These are phyloP conservation scores for Montipora capitata DNA, from an alignment of 92 coral and sea anemone species.

Conservation along the genomic window DNA sequence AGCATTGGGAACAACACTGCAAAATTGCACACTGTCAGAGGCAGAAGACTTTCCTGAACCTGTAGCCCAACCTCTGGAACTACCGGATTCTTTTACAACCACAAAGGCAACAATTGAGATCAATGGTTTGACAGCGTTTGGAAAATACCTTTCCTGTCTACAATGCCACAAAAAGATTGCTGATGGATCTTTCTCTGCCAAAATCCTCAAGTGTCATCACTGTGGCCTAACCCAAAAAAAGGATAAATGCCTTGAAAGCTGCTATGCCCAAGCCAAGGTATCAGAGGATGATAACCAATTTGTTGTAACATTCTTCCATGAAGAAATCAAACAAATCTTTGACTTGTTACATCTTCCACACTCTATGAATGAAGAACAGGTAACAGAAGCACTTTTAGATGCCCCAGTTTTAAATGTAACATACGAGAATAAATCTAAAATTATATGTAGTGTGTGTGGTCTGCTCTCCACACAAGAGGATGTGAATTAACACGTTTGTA, in stretches of 20 bases:
- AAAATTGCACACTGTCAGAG: slow-evolving; percentile 22
- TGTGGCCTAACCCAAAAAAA: slow-evolving; percentile 46
- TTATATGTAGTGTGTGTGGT: slow-evolving; percentile 16
- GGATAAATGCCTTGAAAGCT: slow-evolving; percentile 52
- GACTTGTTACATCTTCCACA: slow-evolving; percentile 29
- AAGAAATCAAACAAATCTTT: slow-evolving; percentile 28
- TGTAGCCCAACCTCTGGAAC: slow-evolving; percentile 47
- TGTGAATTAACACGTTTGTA: background rate
- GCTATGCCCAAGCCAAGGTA: slow-evolving; percentile 48
- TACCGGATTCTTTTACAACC: slow-evolving; percentile 59
- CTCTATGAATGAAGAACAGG: slow-evolving; percentile 45
- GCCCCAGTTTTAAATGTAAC: slow-evolving; percentile 34
- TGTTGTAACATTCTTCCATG: slow-evolving; percentile 50
- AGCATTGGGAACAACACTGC: slow-evolving; percentile 59
- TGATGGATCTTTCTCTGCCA: slow-evolving; percentile 50
- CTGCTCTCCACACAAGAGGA: slow-evolving; percentile 10
- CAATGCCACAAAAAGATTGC: slow-evolving; percentile 65
- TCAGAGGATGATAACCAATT: slow-evolving; percentile 41
- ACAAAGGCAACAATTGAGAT: slow-evolving; percentile 48
- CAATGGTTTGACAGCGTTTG: slow-evolving; percentile 41
- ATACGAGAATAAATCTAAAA: slow-evolving; percentile 64
- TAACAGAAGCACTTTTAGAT: slow-evolving; percentile 53
- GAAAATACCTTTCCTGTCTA: slow-evolving; percentile 45
- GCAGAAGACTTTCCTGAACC: slow-evolving; percentile 51
- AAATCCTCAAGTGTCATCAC: slow-evolving; percentile 41